Conservation (phyloP, 2,888 invertebrate genomes). For the Drosophila setosimentum region DNA sequence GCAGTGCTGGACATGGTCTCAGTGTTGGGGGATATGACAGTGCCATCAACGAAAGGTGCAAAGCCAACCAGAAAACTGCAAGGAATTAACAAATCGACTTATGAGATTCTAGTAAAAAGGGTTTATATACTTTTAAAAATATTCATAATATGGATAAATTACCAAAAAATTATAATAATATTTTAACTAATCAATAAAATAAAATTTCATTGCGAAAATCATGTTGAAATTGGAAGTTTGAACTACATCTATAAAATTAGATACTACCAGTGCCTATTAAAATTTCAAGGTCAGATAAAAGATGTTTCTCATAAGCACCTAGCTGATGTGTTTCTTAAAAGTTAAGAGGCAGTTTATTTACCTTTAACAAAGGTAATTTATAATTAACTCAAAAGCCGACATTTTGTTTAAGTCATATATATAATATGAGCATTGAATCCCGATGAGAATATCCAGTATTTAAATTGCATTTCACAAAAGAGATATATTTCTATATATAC, state of each 20-base stretch:
- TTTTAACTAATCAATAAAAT: not conserved
- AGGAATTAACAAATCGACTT: not conserved
- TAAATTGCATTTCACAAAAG: not conserved
- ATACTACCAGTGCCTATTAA: fast-evolving
- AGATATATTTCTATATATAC: not conserved
- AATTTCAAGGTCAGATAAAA: not conserved
- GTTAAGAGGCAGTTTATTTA: not conserved
- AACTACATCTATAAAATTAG: not conserved
- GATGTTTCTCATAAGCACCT: not conserved
- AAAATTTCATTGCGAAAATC: not conserved
- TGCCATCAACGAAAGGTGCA: constrained; percentile 97
- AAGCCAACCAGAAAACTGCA: constrained; percentile 92
- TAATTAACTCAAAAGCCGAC: not conserved
- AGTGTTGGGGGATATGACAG: constrained; percentile 89
- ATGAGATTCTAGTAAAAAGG: too few relatives aligned
- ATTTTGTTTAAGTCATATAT: not conserved
- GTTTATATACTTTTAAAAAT: fast-evolving
- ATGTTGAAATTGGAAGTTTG: not conserved
- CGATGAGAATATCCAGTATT: not conserved
- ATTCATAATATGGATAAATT: not conserved
- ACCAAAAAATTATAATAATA: too few relatives aligned
- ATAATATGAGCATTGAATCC: too few relatives aligned
- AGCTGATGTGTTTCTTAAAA: not conserved
- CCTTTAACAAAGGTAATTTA: not conserved
- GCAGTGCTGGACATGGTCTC: constrained; percentile 80